Evolutionary conservation across 1,140 invertebrate species (phyloP).

Genomic region (Aphidius gifuensis): DNA sequence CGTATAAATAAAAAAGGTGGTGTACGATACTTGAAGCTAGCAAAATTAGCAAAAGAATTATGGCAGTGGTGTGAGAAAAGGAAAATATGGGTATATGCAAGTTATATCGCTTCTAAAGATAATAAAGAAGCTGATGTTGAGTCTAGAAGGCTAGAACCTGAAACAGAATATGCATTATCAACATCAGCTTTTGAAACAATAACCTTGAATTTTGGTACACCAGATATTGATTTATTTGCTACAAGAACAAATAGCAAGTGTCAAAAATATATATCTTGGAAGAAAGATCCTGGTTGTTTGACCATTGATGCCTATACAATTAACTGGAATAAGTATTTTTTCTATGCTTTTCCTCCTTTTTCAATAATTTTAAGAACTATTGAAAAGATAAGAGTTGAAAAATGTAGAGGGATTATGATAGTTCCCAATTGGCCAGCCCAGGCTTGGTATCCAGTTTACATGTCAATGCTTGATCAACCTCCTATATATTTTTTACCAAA

Average conservation of each 20-base stretch:
- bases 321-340: slow-evolving; percentile 26
- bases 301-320: slow-evolving; percentile 36
- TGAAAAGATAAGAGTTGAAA: slow-evolving; percentile 24
- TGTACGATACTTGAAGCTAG: slow-evolving; percentile 1
- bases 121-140: slow-evolving; percentile 23
- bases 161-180: slow-evolving; percentile 22
- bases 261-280: slow-evolving; percentile 32
- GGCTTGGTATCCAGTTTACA: slow-evolving; percentile 22
- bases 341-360: slow-evolving; percentile 32
- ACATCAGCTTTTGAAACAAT: slow-evolving; percentile 23
- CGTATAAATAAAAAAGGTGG: slow-evolving; percentile 19
- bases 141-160: slow-evolving; percentile 20
- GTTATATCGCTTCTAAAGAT: slow-evolving; percentile 20
- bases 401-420: slow-evolving; percentile 21
- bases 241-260: slow-evolving; percentile 33
- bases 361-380: slow-evolving; percentile 27
- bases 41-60: slow-evolving; percentile 15
- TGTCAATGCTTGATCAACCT: slow-evolving; percentile 11
- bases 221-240: slow-evolving; percentile 36
- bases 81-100: slow-evolving; percentile 19
- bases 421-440: slow-evolving; percentile 23
- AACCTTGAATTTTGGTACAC: slow-evolving; percentile 23
- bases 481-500: slow-evolving; percentile 21
- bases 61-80: slow-evolving; percentile 20
- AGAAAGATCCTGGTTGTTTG: slow-evolving; percentile 27